These are phyloP conservation scores for Paralvinella palmiformis DNA, from an alignment of 1,140 invertebrate genomes.

Conservation along the genomic window DNA sequence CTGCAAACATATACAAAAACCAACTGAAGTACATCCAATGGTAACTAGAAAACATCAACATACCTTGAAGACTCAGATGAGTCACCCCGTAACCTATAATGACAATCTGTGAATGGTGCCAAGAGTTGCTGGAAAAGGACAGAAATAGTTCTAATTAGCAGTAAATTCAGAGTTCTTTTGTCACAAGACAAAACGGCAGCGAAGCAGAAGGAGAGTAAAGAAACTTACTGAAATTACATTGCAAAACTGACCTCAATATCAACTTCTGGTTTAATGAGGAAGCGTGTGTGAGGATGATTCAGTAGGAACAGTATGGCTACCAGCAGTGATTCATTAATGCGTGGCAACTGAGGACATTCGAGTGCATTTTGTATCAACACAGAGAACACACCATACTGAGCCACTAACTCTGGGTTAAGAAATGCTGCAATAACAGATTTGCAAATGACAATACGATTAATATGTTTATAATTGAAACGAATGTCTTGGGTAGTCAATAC, in stretches of 20 bases:
- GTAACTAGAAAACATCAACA: background rate
- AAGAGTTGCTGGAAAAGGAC: constrained; percentile 66
- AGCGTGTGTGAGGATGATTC: constrained; percentile 76
- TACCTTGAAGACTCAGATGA: background rate
- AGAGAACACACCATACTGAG: constrained; percentile 74
- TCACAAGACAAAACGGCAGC: too few relatives aligned
- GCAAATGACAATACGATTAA: too few relatives aligned
- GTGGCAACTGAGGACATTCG: constrained; percentile 67
- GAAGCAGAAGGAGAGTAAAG: background rate
- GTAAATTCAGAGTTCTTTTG: too few relatives aligned
- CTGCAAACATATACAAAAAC: background rate
- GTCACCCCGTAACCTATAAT: constrained; percentile 57
- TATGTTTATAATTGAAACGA: too few relatives aligned
- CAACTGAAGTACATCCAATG: background rate
- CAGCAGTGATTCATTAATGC: constrained; percentile 70
- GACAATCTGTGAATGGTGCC: constrained; percentile 87
- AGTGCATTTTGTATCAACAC: constrained; percentile 74
- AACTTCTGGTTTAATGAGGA: constrained; percentile 62
- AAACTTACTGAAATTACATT: background rate
- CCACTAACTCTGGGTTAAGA: constrained; percentile 72
- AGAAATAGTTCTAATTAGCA: too few relatives aligned
- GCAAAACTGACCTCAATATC: constrained; percentile 46
- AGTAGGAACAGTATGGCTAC: constrained; percentile 79
- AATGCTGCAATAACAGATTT: constrained; percentile 66
- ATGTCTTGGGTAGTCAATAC: too few relatives aligned